Evolutionary conservation across 2,797 vertebrate genomes (phyloP).

Genomic region (Eulemur coronatus): DNA sequence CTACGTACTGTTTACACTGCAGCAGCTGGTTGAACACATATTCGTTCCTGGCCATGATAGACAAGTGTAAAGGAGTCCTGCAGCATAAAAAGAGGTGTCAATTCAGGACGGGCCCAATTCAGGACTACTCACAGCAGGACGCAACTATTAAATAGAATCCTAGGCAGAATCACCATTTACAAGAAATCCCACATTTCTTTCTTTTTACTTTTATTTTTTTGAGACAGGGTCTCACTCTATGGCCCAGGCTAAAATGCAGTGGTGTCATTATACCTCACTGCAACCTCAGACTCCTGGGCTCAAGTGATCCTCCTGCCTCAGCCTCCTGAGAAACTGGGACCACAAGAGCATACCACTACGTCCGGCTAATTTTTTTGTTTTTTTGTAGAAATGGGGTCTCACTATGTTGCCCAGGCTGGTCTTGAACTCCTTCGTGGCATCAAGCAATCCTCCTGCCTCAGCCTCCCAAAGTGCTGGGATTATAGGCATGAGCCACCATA

Average conservation of each 20-base stretch:
- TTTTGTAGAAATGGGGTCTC: background rate
- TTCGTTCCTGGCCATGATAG: constrained; percentile 94
- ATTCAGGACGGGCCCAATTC: background rate
- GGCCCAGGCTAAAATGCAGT: background rate
- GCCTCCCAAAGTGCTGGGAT: background rate
- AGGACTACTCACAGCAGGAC: background rate
- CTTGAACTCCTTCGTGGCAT: background rate
- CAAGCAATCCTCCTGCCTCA: background rate
- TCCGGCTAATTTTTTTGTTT: background rate
- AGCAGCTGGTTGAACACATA: constrained; percentile 96
- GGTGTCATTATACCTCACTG: background rate
- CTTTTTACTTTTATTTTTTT: background rate
- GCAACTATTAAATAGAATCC: background rate
- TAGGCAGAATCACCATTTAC: background rate
- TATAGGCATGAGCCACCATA: background rate
- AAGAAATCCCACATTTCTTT: background rate
- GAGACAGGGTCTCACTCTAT: background rate
- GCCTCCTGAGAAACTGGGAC: background rate
- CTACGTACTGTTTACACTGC: constrained; percentile 96
- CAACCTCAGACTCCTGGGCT: background rate
- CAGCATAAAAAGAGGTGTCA: background rate
- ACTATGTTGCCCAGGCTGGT: background rate
- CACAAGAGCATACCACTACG: background rate
- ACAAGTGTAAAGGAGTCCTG: constrained; percentile 95
- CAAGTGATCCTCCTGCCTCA: background rate